Conservation (phyloP, 2,113 vertebrate genomes). For the Ceratotherium simum region DNA sequence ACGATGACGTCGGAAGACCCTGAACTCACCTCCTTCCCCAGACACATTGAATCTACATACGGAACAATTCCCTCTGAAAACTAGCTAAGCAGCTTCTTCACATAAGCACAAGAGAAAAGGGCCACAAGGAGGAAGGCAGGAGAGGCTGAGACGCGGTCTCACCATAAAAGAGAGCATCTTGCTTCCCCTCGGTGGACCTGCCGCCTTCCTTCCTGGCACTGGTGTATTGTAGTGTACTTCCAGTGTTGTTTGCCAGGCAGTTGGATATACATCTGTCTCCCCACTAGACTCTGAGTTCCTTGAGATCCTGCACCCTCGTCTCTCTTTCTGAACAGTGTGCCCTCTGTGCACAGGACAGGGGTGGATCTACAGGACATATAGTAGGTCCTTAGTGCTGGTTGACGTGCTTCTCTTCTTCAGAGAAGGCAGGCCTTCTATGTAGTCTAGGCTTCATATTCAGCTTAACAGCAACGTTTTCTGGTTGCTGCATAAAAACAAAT, state of each 20-base stretch:
- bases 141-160: too few species aligned
- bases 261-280: neutral
- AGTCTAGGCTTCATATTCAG: neutral
- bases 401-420: neutral
- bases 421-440: neutral
- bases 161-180: neutral
- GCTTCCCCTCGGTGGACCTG: rapidly evolving
- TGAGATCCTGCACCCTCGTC: neutral
- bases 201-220: neutral
- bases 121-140: too few species aligned
- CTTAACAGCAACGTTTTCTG: neutral
- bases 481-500: neutral
- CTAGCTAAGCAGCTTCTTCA: too few species aligned
- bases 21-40: too few species aligned
- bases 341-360: neutral
- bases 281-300: neutral
- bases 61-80: too few species aligned
- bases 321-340: neutral
- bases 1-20: too few species aligned
- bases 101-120: too few species aligned
- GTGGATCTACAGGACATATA: neutral
- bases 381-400: neutral
- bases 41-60: too few species aligned
- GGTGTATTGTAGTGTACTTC: rapidly evolving
- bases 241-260: neutral